Evolutionary conservation across 2,797 vertebrate species (phyloP), one percentile per base, ranked within the genome.

Genomic region (Spondyliosoma cantharus): DNA sequence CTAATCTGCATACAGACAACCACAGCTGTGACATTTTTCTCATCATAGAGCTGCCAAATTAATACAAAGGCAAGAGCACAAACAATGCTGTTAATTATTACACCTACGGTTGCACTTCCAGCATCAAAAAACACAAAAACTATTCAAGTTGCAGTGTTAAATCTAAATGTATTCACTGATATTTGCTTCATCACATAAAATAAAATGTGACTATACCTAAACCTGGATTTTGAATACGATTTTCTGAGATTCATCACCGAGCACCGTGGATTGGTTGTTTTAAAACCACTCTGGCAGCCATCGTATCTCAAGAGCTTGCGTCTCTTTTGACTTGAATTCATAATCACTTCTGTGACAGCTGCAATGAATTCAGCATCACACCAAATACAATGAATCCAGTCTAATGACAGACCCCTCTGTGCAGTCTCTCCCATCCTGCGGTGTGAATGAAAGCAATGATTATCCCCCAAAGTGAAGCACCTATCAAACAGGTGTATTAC

Each of bases 371-470:
- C 75, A 48, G 20, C 62, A 68, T 60, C 57, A 70, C 46, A 63
- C 49, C 42, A 62, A 68, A 54, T 57, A 54, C 59, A 61, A 78
- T 72, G 76, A 81, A 74, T 73, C 67, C 43, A 73, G 43, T 43
- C 27, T 66, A 54, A 62, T 57, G 24, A 58, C 20, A 13, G 16
- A 24, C 24, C 45, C 6, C 46, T 27, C 59, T 67, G 60, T 74
- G 56, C 57, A 71, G n/a, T 32, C 32, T 56, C 32, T 32, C 29
- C 62, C 19, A 59, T 64, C 71, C 25, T 52, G 37, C 64, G 54
- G 59, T 71, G 67, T 69, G 66, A 84, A 82, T 75, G 59, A 67
- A 83, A 80, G 57, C 63, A 45, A 60, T 46, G 42, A 83, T 80
- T 64, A 81, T 53, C 63, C 49, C 16, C 58, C 25, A 68, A 60